Percentiles rank a stretch among this genome's conserved stretches.
phyloP scores from a whole-genome alignment of 2,888 invertebrate genomes.

The Aelia acuminata region DNA sequence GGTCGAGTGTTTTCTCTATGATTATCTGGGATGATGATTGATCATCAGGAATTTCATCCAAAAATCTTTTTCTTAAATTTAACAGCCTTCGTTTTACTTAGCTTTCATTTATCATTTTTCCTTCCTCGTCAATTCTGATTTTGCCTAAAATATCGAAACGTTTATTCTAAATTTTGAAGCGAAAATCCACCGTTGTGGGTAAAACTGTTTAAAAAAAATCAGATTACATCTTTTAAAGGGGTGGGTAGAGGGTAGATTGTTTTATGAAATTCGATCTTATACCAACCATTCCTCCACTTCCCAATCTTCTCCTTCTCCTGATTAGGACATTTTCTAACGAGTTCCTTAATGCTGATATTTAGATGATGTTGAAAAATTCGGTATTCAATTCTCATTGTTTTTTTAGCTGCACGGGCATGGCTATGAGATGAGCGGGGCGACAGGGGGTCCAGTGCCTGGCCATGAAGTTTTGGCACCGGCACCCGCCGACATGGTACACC shows the following conservation, averaged over 20 bases:
- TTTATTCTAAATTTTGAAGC: too few relatives aligned
- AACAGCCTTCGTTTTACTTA: too few relatives aligned
- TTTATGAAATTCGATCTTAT: neutral
- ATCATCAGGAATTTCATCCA: too few relatives aligned
- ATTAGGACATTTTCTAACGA: neutral
- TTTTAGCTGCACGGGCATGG: conserved; percentile 93
- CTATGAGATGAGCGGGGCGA: conserved; percentile 70
- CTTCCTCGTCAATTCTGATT: too few relatives aligned
- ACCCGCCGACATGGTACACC: conserved; percentile 73
- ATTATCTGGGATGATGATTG: too few relatives aligned
- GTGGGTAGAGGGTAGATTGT: neutral
- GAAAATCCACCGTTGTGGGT: neutral
- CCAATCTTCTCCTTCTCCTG: neutral
- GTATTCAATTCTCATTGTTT: conserved; percentile 38
- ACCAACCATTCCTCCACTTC: neutral
- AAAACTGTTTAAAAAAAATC: too few relatives aligned
- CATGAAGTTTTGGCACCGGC: conserved; percentile 69
- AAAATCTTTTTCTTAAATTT: too few relatives aligned
- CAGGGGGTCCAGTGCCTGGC: conserved; percentile 67
- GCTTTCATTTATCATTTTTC: too few relatives aligned
- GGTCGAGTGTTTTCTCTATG: too few relatives aligned
- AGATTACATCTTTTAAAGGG: too few relatives aligned
- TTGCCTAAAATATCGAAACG: too few relatives aligned
- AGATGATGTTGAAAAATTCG: neutral
- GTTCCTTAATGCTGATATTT: neutral